These are phyloP conservation scores for Triplophysa dalaica DNA, from an alignment of 2,113 vertebrate genomes.

Conservation along the genomic window DNA sequence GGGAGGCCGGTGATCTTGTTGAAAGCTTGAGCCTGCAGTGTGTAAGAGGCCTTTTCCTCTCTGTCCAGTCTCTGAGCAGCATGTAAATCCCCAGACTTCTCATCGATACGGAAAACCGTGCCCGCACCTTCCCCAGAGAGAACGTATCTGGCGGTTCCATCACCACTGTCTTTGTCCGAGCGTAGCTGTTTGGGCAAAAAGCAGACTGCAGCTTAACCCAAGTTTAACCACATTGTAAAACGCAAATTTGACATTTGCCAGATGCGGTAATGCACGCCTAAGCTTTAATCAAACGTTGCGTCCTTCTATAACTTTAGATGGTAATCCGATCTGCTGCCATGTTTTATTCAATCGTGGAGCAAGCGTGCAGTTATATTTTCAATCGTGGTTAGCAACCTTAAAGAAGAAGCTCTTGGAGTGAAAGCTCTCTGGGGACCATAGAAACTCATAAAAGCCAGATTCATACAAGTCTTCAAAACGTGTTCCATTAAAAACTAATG, in stretches of 20 bases:
- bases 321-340: constrained; percentile 33
- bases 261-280: neutral
- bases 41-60: constrained; percentile 84
- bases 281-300: neutral
- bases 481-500: constrained; percentile 55
- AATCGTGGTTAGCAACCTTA: constrained; percentile 38
- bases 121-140: constrained; percentile 89
- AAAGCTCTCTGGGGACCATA: constrained; percentile 49
- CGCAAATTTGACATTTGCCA: constrained; percentile 3
- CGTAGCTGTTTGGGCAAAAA: constrained; percentile 78
- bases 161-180: constrained; percentile 86
- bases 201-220: neutral
- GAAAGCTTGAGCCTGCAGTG: constrained; percentile 83
- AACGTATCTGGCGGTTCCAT: constrained; percentile 85
- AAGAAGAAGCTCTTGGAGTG: constrained; percentile 38
- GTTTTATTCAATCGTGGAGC: constrained; percentile 35
- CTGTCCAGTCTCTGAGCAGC: constrained; percentile 86
- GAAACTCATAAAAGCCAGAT: constrained; percentile 45
- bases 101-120: constrained; percentile 87
- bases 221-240: neutral
- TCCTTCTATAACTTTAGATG: constrained; percentile 6
- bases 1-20: constrained; percentile 82
- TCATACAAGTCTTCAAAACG: constrained; percentile 45
- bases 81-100: constrained; percentile 88
- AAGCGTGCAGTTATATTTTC: neutral